A percentile compares a stretch with the other conserved stretches of the same genome.
phyloP scores from a whole-genome alignment of 2,113 vertebrate species.

The Cairina moschata region DNA sequence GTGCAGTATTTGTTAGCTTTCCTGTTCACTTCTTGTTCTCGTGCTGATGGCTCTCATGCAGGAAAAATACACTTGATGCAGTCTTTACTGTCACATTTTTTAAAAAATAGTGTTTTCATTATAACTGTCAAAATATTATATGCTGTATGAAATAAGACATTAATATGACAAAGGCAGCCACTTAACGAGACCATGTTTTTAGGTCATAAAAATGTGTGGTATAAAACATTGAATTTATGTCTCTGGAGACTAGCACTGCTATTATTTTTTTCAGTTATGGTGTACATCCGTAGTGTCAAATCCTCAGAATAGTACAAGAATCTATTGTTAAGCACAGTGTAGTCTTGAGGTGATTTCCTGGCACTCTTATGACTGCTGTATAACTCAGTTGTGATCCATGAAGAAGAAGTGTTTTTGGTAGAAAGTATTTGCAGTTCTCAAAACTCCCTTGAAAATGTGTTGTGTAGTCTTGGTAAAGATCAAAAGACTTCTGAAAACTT shows the following conservation, averaged over 20 bases:
- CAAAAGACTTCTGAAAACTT: neutral
- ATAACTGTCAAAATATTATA: neutral
- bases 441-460: neutral
- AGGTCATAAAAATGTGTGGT: neutral
- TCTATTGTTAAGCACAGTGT: fast-evolving
- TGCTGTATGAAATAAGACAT: neutral
- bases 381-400: neutral
- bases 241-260: neutral
- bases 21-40: neutral
- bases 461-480: neutral
- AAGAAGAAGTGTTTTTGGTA: neutral
- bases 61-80: neutral
- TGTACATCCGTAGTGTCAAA: neutral
- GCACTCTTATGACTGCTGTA: neutral
- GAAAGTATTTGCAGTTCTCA: neutral
- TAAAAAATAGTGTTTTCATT: neutral
- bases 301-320: neutral
- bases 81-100: neutral
- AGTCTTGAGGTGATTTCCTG: neutral
- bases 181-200: neutral
- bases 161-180: neutral
- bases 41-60: neutral
- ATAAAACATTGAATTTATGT: neutral
- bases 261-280: neutral
- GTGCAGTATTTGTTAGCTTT: neutral